phyloP scores from a whole-genome alignment of 2,797 vertebrate species.

The Spheniscus humboldti region DNA sequence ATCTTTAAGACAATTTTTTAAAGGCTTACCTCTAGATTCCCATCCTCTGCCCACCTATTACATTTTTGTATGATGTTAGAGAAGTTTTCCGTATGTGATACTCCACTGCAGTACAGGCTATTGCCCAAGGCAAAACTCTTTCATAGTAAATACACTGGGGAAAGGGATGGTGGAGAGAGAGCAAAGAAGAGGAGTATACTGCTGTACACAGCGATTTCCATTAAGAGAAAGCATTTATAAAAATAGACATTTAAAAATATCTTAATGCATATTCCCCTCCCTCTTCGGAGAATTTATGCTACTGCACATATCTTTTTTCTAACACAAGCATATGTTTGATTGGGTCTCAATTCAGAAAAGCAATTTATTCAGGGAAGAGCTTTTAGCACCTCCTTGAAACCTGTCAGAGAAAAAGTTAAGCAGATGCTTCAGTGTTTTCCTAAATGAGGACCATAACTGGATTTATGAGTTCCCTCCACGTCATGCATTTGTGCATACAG shows the following conservation, averaged over 20 bases:
- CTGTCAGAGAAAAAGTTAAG: background rate
- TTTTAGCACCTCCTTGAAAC: slow-evolving; percentile 24
- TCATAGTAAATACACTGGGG: slow-evolving; percentile 24
- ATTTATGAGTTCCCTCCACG: background rate
- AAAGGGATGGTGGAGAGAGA: background rate
- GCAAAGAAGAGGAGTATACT: background rate
- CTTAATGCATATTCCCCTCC: background rate
- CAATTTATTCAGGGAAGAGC: background rate
- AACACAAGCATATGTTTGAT: background rate
- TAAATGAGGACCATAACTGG: background rate
- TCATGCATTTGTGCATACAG: background rate
- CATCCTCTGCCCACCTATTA: background rate
- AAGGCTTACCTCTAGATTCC: background rate
- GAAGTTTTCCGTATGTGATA: slow-evolving; percentile 6
- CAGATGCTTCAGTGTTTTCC: background rate
- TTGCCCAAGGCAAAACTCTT: slow-evolving; percentile 13
- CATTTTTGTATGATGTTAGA: background rate
- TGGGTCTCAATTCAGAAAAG: background rate
- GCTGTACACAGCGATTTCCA: background rate
- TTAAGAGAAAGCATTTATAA: background rate
- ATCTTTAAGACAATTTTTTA: background rate
- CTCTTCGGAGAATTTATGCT: background rate
- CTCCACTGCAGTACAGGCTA: slow-evolving; percentile 14
- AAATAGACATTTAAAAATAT: slow-evolving; percentile 8
- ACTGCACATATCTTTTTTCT: background rate